phyloP scores from a whole-genome alignment of 2,888 invertebrate genomes.

The Pyrrhopygopsis socrates region DNA sequence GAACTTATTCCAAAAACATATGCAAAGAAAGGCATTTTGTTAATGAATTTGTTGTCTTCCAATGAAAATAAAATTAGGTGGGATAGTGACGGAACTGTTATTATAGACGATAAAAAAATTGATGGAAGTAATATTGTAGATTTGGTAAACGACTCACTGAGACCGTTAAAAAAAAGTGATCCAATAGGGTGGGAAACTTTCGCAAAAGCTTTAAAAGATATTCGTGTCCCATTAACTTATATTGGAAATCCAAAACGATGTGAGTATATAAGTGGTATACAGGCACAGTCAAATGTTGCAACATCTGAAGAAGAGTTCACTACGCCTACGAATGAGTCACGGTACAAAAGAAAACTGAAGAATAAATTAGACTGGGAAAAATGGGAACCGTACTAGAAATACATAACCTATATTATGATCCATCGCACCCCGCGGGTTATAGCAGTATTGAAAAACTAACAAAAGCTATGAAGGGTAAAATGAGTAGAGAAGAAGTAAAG shows the following conservation, averaged over 20 bases:
- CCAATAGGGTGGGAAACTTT: conserved; percentile 85
- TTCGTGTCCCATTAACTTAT: conserved; percentile 77
- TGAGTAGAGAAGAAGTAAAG: conserved; percentile 69
- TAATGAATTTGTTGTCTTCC: too few species aligned
- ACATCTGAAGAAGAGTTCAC: conserved; percentile 9
- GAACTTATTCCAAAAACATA: too few species aligned
- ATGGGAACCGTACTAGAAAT: conserved; percentile 86
- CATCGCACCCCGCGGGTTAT: conserved; percentile 80
- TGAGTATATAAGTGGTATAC: conserved; percentile 56
- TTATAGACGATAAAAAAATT: not conserved
- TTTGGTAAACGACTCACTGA: conserved; percentile 81
- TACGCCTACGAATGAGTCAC: conserved; percentile 13
- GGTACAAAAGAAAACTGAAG: conserved; percentile 40
- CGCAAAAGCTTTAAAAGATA: conserved; percentile 76
- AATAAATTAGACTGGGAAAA: conserved; percentile 83
- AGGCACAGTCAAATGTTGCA: conserved; percentile 13
- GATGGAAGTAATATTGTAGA: conserved; percentile 84
- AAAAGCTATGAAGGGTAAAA: conserved; percentile 76
- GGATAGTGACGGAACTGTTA: not conserved
- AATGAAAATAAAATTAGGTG: too few species aligned
- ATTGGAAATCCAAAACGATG: conserved; percentile 82
- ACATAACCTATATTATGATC: conserved; percentile 80
- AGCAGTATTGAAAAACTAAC: conserved; percentile 81
- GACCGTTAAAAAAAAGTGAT: conserved; percentile 81
- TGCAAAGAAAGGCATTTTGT: too few species aligned